Conservation (phyloP, 2,113 vertebrate species). For the Arizona elegans region DNA sequence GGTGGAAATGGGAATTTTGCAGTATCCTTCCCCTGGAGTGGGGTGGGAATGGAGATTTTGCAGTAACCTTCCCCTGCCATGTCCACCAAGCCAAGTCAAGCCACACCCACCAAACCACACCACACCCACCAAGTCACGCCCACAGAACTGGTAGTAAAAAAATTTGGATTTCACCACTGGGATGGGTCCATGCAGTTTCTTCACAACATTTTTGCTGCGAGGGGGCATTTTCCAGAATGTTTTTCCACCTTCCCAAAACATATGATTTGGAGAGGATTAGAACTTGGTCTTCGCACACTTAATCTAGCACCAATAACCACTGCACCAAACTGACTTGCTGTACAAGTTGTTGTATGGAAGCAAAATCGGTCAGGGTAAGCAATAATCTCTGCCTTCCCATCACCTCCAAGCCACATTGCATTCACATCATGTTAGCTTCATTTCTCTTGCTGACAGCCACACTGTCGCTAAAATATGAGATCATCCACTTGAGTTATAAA, state of each 20-base stretch:
- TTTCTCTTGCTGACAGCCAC: constrained; percentile 41
- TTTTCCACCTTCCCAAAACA: background rate
- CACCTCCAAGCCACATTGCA: background rate
- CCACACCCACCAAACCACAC: too few relatives aligned
- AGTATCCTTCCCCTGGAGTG: too few relatives aligned
- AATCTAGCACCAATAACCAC: background rate
- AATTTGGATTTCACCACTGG: background rate
- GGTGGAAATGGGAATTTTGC: too few relatives aligned
- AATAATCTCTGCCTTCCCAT: background rate
- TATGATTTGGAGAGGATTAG: background rate
- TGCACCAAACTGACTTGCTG: background rate
- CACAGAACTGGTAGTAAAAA: too few relatives aligned
- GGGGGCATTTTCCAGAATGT: background rate
- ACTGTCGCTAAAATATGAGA: constrained; percentile 7
- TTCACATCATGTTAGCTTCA: constrained; percentile 20
- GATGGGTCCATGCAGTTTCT: background rate
- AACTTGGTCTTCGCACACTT: background rate
- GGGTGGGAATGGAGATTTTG: too few relatives aligned
- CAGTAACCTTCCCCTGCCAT: too few relatives aligned
- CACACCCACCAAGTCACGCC: too few relatives aligned
- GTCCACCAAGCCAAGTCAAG: too few relatives aligned
- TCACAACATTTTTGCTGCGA: background rate
- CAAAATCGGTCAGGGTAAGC: background rate
- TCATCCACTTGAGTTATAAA: constrained; percentile 25
- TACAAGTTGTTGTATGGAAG: background rate